Base-by-base conservation (phyloP, 2,888 invertebrate genomes). In the Campoletis raptor region DNA sequence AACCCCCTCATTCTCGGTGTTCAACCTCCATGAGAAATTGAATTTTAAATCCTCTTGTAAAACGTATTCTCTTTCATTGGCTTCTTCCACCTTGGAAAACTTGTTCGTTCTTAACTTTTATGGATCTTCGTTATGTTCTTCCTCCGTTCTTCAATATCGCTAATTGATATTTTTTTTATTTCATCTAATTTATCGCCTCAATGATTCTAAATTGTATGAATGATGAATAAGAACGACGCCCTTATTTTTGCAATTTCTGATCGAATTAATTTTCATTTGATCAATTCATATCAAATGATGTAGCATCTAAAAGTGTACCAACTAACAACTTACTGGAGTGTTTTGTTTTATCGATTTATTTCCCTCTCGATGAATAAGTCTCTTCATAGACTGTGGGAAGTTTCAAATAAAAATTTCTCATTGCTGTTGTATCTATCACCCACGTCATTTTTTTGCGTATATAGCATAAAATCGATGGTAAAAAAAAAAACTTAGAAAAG, bases 1-100 rank as follows among this genome's bases (percentile, higher is more conserved):
- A 67, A 69, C 40, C 21, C n/a, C 12, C 61, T 30, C 30, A 6
- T 61, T 61, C 57, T 10, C 57, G 24, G 15, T 61, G 15, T 15
- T 30, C 30, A 30, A 61, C 12, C 61, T 30, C 61, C 61, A 15
- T 61, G 0, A 21, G 12, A 57, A 69, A 61, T 66, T 77, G 30
- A 36, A 77, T 77, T 77, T 74, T 15, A 12, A 72, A 30, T 30
- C 48, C 72, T 15, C 61, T 61, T 61, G 61, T 61, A 61, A 61
- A 61, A 61, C 61, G 15, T 61, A 6, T 61, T 30, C 24, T 61
- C 61, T 30, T 30, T 61, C 61, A 61, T 61, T 30, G 61, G 15
- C 24, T 24, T 61, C 61, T 61, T 15, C 30, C 15, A 30, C 61
- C 24, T 61, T 30, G 61, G 4, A 12, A 30, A 61, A 61, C 57